Conservation (phyloP, 2,888 invertebrate species). For the Actias luna region DNA sequence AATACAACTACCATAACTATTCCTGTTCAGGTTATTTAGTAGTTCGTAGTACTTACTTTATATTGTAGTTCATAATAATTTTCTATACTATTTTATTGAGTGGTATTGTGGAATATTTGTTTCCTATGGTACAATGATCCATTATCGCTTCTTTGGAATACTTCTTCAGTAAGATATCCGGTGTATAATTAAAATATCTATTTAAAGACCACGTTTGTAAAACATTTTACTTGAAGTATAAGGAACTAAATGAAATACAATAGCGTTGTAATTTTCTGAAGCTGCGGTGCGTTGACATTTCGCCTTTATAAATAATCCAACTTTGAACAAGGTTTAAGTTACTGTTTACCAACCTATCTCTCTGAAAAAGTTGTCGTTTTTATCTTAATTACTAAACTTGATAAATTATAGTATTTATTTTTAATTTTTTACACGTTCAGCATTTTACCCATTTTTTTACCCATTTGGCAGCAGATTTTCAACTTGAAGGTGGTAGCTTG, state of each 20-base stretch:
- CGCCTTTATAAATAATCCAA: neutral
- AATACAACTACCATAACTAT: too few species aligned
- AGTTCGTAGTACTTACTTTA: too few species aligned
- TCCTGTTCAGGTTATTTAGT: too few species aligned
- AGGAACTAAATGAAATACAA: neutral
- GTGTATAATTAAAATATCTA: neutral
- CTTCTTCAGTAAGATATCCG: neutral
- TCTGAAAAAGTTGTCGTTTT: neutral
- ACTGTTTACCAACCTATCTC: neutral
- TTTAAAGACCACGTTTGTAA: neutral
- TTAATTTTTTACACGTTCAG: too few species aligned
- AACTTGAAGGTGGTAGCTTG: too few species aligned
- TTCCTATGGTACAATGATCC: too few species aligned
- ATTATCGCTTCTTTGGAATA: too few species aligned
- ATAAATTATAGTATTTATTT: neutral
- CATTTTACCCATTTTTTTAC: too few species aligned
- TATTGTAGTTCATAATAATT: too few species aligned
- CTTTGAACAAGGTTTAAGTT: conserved; percentile 1
- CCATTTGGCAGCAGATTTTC: too few species aligned
- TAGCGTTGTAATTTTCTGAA: neutral
- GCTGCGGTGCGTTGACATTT: neutral
- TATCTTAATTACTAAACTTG: neutral
- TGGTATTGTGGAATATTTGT: too few species aligned
- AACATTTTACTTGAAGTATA: neutral
- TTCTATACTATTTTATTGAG: too few species aligned